Evolutionary conservation across 92 coral and sea anemone genomes (phyloP), one percentile per base, ranked within the genome.

Genomic region (Muricea muricata): DNA sequence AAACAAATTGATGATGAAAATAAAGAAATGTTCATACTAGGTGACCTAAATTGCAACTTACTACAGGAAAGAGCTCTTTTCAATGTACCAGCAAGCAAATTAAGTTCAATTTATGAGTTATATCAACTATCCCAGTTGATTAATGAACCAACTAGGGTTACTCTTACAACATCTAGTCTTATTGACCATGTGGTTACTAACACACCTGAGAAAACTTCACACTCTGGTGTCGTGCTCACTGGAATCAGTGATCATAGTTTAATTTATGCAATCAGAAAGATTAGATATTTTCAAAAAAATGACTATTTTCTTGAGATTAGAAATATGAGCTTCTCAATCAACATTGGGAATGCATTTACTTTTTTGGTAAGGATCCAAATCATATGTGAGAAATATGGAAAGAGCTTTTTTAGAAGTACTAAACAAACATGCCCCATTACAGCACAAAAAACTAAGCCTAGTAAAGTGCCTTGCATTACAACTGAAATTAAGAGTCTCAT

Each of bases 201-300:
- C 14, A 45, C 50, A 45, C 50, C 50, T 45, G 50, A 58, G 34
- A 58, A 58, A 58, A 23, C n/a, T 58, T 24, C 65, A 55, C 65
- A 55, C 65, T 55, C 65, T 55, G 65, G 65, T 55, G 65, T 55
- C 28, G 65, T 55, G 28, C 65, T 4, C 65, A 55, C 65, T 55
- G 65, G 65, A 55, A 55, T 55, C 12, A 55, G 65, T 55, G 65
- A 55, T 18, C 65, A 55, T 18, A 55, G 65, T 55, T 12, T 55
- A 24, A 18, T 55, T 55, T 55, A 55, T 55, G 65, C 65, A 55
- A 55, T 55, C 65, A 55, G 21, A 24, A 55, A 55, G 15, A 55
- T 55, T 55, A 55, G 65, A 55, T 5, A 4, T 55, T 55, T 55
- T 55, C 65, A 12, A 55, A 55, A 55, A 12, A 6, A 5, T 55